Evolutionary conservation across 1,140 invertebrate genomes (phyloP).

Genomic region (Ceratina australensis): DNA sequence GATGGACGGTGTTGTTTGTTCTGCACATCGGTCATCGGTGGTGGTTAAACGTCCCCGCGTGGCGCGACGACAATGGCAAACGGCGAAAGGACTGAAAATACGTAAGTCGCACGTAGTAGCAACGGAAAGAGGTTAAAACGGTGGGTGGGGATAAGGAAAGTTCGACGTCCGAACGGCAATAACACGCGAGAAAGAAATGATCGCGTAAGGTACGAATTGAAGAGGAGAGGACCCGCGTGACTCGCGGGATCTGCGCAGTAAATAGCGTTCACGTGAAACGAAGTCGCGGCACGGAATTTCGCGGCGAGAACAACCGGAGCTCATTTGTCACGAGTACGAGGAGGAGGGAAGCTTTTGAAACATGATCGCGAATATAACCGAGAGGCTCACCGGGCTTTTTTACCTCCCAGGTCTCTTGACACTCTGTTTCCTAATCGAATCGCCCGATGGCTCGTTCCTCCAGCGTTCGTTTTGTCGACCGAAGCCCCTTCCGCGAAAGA

Average conservation of each 20-base stretch:
- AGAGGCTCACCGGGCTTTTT: neutral
- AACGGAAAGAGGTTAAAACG: slow-evolving; percentile 22
- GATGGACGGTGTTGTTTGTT: too few relatives aligned
- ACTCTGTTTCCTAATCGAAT: neutral
- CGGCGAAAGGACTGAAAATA: slow-evolving; percentile 17
- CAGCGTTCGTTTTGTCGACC: slow-evolving; percentile 1
- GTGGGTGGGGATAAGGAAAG: slow-evolving; percentile 40
- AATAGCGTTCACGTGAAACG: slow-evolving; percentile 49
- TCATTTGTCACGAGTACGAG: slow-evolving; percentile 29
- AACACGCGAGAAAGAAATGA: slow-evolving; percentile 39
- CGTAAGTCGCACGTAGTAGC: slow-evolving; percentile 32
- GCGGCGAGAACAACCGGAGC: neutral
- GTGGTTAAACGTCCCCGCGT: too few relatives aligned
- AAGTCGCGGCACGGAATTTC: slow-evolving; percentile 41
- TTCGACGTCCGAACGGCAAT: slow-evolving; percentile 37
- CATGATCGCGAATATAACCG: slow-evolving; percentile 7
- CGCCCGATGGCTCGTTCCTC: neutral
- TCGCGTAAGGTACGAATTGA: slow-evolving; percentile 47
- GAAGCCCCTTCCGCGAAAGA: slow-evolving; percentile 49
- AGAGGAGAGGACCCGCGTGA: slow-evolving; percentile 56
- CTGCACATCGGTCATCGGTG: too few relatives aligned
- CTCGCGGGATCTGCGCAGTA: slow-evolving; percentile 65
- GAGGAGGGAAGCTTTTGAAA: slow-evolving; percentile 13
- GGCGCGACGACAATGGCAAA: neutral
- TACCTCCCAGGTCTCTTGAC: too few relatives aligned